A percentile compares a stretch with the other conserved stretches of the same genome.
Conservation (phyloP, 2,797 vertebrate genomes). For the Sebastes minor region DNA sequence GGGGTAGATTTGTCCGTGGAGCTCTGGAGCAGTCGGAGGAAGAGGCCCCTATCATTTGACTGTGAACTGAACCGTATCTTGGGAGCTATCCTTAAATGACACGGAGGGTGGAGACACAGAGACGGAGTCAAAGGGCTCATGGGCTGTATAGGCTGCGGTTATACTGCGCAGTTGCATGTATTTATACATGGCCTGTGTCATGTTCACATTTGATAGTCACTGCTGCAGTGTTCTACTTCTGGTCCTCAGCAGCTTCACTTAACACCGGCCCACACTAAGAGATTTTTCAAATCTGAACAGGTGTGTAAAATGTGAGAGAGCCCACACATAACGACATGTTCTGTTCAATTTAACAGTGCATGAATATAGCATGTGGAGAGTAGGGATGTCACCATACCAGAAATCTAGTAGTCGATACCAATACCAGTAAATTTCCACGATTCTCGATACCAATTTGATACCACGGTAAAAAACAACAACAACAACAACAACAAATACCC, state of each 20-base stretch:
- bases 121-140: neutral
- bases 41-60: constrained; percentile 66
- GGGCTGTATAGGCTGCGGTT: constrained; percentile 5
- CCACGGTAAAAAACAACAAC: no score
- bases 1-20: constrained; percentile 52
- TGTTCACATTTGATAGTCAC: neutral
- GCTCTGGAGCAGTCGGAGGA: constrained; percentile 35
- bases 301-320: no score
- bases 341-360: no score
- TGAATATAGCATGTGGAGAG: no score
- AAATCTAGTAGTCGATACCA: no score
- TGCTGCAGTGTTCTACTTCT: neutral
- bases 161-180: neutral
- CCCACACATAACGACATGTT: no score
- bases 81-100: constrained; percentile 66
- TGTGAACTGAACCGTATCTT: constrained; percentile 55
- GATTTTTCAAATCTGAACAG: no score
- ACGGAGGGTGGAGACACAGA: constrained; percentile 20
- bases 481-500: no score
- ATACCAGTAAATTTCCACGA: no score
- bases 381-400: no score
- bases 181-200: neutral
- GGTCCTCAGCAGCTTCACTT: neutral
- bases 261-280: no score
- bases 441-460: no score